Evolutionary conservation across 2,888 invertebrate species (phyloP), one percentile per base, ranked within the genome.

Genomic region (Dexiosoma caninum): DNA sequence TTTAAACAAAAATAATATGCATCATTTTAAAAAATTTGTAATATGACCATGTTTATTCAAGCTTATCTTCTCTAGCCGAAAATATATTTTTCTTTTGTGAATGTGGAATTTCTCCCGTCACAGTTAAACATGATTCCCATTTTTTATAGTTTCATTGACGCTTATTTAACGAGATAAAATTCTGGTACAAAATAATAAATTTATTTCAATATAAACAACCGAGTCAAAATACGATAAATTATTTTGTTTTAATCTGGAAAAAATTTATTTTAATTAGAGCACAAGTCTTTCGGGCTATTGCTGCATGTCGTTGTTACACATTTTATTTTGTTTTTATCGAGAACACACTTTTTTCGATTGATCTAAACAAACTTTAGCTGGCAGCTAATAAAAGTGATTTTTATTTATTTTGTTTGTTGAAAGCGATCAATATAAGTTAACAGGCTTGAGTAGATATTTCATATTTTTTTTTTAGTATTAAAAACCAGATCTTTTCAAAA

Each of bases 341-440:
- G 44, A 57, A 42, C 16, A 35, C 19, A 70, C 42, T 40, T 44
- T 42, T 40, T 44, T 42, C 14, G 42, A 40, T 37, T 51, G 60
- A 51, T 64, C 10, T 74, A 64, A 74, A 64, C 64, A 74, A 60
- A 64, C 46, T 55, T 64, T 74, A 19, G 64, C 72, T 55, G 44
- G 55, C 62, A 64, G 64, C 62, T 46, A 64, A 74, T 74, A 55
- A 74, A 74, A 64, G 27, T 64, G 30, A 35, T 46, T 19, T 27
- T 74, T 46, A 55, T 55, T 72, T 62, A 23, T 53, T 30, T 49
- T 55, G n/a, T 16, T 19, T 1, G n/a, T n/a, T n/a, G n/a, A n/a
- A n/a, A n/a, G n/a, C n/a, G 44, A 12, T 2, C 27, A 6, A 5
- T 27, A 27, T 5, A 40, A 42, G 23, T 59, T 42, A 27, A 42